Evolutionary conservation across 2,888 invertebrate genomes (phyloP).

Genomic region (Eurois occulta): DNA sequence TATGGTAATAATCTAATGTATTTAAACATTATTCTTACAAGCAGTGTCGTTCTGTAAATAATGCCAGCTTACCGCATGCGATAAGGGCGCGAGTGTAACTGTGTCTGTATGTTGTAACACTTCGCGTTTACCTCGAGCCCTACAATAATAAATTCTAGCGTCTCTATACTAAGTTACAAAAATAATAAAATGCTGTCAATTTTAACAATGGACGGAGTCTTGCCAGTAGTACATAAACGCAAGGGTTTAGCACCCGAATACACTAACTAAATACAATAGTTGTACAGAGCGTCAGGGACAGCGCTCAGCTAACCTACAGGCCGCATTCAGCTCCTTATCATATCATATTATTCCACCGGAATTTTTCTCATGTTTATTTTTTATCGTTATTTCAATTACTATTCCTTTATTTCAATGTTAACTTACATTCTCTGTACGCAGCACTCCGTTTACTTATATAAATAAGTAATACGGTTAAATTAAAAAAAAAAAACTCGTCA

Average conservation of each 20-base stretch:
- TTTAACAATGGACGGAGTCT: constrained; percentile 41
- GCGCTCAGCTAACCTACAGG: no score
- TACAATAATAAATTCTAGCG: constrained; percentile 29
- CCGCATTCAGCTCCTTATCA: no score
- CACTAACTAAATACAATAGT: neutral
- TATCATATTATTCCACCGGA: no score
- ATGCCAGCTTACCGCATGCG: neutral
- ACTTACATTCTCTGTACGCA: no score
- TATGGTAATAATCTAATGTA: neutral
- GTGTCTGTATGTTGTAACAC: neutral
- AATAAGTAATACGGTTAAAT: no score
- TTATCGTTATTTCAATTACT: no score
- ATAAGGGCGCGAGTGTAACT: neutral
- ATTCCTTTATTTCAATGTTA: no score
- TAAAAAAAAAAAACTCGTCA: no score
- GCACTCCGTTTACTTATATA: no score
- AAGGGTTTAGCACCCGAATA: constrained; percentile 1
- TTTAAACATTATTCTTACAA: neutral
- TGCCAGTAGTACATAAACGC: constrained; percentile 26
- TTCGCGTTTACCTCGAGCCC: neutral
- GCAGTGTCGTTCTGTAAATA: neutral
- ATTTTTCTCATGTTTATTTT: no score
- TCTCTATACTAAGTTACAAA: constrained; percentile 19
- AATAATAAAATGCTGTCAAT: constrained; percentile 14
- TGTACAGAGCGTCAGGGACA: no score